Base-by-base conservation (phyloP, 2,113 vertebrate genomes). In the Mus spicilegus region DNA sequence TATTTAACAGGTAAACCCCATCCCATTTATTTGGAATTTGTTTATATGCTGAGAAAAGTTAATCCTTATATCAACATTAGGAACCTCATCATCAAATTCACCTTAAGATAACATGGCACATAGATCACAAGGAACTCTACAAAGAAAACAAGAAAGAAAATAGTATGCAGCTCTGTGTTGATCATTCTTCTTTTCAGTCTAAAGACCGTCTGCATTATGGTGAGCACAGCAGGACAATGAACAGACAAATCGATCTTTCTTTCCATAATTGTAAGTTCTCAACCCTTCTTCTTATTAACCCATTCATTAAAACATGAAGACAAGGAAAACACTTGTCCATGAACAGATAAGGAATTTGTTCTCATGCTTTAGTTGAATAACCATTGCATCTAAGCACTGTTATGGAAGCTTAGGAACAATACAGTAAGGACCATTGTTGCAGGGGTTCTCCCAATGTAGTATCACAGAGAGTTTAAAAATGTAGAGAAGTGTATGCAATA, bases 61-160 rank as follows among this genome's bases (percentile, higher is more conserved):
- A 84, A 16, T 54, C 19, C 17, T 82, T n/a, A 39, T 49, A 82
- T 42, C 56, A 91, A 93, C 75, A 91, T 96, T 77, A 65, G 82
- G 36, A 91, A 24, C 6, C 9, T 86, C 51, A 12, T 49, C 81
- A 51, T 70, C 73, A 24, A 80, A 49, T 51, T 76, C 5, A 20
- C 75, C 14, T 87, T 87, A 51, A 75, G 78, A 70, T 76, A 30
- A 61, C 0, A n/a, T 42, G 14, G 49, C 75, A 28, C 16, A 2
- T 24, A 70, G 39, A 49, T 73, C 56, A 73, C 63, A 81, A 56
- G 11, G 78, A 12, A 24, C 88, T 78, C 85, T 54, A 14, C 58
- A 78, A 28, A 89, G 46, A 92, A 89, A 8, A 13, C 70, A 42
- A 7, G 1, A 51, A 8, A 70, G 8, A 73, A 69, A 77, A 63